Evolutionary conservation across 2,888 invertebrate species (phyloP).

Genomic region (Campopleginae sp.): DNA sequence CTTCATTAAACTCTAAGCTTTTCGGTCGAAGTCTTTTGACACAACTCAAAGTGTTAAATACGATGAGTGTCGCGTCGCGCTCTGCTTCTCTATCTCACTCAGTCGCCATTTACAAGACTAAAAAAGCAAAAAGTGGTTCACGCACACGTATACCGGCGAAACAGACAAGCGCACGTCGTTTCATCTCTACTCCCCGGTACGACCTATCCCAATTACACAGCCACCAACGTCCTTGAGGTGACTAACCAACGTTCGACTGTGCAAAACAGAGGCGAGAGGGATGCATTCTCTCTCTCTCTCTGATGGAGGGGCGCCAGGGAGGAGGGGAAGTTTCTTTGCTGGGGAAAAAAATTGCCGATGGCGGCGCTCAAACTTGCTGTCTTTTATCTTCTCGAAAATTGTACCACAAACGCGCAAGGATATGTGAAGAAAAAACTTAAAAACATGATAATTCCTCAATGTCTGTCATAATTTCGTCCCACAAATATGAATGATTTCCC

Average conservation of each 20-base stretch:
- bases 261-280: slow-evolving; percentile 65
- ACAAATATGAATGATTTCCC: not conserved
- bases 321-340: slow-evolving; percentile 33
- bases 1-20: slow-evolving; percentile 7
- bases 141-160: slow-evolving; percentile 68
- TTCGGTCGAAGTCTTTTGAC: slow-evolving; percentile 4
- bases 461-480: not conserved
- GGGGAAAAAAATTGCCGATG: slow-evolving; percentile 51
- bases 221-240: slow-evolving; percentile 80
- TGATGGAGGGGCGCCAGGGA: slow-evolving; percentile 35
- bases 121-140: slow-evolving; percentile 57
- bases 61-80: slow-evolving; percentile 71
- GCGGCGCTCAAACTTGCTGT: slow-evolving; percentile 24
- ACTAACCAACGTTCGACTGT: slow-evolving; percentile 75
- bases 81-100: slow-evolving; percentile 73
- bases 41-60: not conserved
- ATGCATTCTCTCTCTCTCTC: slow-evolving; percentile 65
- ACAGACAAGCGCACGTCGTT: slow-evolving; percentile 37
- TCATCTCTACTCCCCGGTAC: slow-evolving; percentile 73
- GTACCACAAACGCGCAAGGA: not conserved
- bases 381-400: not conserved
- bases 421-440: not conserved
- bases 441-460: not conserved
- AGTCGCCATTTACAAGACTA: slow-evolving; percentile 79
- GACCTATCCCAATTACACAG: slow-evolving; percentile 82